Conservation (phyloP, 2,797 vertebrate species). For the Falco biarmicus region DNA sequence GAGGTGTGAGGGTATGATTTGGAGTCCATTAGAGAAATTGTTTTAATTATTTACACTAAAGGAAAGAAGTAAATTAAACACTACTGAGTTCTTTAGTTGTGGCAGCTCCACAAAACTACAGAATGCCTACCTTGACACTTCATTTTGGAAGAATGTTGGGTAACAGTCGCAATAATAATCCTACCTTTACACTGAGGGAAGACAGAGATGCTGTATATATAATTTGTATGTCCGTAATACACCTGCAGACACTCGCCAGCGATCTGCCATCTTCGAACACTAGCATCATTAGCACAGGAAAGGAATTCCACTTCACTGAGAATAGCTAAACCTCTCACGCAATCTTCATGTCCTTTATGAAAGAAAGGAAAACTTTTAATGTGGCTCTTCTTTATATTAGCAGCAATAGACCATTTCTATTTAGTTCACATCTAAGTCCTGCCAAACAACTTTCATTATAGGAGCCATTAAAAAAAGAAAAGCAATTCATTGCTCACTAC, state of each 20-base stretch:
- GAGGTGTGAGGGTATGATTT: not conserved
- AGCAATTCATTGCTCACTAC: not conserved
- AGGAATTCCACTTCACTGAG: constrained; percentile 92
- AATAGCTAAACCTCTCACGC: constrained; percentile 93
- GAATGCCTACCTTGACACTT: not conserved
- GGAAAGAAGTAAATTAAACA: not conserved
- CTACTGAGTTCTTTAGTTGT: not conserved
- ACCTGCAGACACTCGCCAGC: constrained; percentile 92
- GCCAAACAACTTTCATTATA: not conserved
- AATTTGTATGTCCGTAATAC: constrained; percentile 96
- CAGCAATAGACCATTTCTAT: not conserved
- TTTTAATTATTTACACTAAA: not conserved
- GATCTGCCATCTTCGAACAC: constrained; percentile 92
- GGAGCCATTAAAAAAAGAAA: not conserved
- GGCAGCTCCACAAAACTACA: not conserved
- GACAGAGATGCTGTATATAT: constrained; percentile 93
- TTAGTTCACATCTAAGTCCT: not conserved
- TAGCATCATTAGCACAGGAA: constrained; percentile 96
- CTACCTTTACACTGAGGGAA: constrained; percentile 91
- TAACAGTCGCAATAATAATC: not conserved
- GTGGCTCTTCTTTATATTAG: not conserved
- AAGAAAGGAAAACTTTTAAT: constrained; percentile 8
- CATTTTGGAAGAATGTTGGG: not conserved
- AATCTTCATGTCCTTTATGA: constrained; percentile 92
- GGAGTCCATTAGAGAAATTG: not conserved